Percentiles rank a stretch among this genome's conserved stretches.
phyloP scores from a whole-genome alignment of 2,113 vertebrate genomes.

The Tilapia sparmanii region DNA sequence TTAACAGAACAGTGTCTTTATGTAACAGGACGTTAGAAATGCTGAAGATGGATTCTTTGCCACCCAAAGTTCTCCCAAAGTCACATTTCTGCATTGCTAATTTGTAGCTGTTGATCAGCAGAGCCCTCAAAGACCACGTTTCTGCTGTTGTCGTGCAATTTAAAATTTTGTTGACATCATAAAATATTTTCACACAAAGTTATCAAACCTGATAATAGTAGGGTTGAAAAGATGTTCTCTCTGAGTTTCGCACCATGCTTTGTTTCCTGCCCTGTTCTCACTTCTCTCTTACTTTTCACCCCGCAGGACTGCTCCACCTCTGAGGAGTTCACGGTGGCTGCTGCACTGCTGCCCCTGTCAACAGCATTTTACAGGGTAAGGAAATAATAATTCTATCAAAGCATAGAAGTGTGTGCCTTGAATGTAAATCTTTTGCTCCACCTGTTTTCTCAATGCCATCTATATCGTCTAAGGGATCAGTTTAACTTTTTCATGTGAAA shows the following conservation, averaged over 20 bases:
- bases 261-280: slow-evolving; percentile 1
- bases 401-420: not conserved
- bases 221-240: not conserved
- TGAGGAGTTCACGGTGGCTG: slow-evolving; percentile 90
- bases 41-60: not conserved
- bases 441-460: not conserved
- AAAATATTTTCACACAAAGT: not conserved
- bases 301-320: slow-evolving; percentile 93
- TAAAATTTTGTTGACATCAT: not conserved
- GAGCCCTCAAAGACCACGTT: not conserved
- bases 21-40: slow-evolving; percentile 21
- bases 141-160: not conserved
- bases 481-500: not conserved
- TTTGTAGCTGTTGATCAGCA: not conserved
- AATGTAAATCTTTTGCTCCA: not conserved
- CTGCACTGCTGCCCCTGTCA: slow-evolving; percentile 87
- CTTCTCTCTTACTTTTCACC: slow-evolving; percentile 47
- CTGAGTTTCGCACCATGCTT: not conserved
- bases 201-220: not conserved
- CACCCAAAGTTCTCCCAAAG: not conserved
- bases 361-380: slow-evolving; percentile 97
- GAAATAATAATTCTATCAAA: not conserved
- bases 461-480: not conserved
- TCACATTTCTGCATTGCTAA: not conserved
- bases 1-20: slow-evolving; percentile 30